phyloP scores from a whole-genome alignment of 2,113 vertebrate genomes.

The Todiramphus chloris region DNA sequence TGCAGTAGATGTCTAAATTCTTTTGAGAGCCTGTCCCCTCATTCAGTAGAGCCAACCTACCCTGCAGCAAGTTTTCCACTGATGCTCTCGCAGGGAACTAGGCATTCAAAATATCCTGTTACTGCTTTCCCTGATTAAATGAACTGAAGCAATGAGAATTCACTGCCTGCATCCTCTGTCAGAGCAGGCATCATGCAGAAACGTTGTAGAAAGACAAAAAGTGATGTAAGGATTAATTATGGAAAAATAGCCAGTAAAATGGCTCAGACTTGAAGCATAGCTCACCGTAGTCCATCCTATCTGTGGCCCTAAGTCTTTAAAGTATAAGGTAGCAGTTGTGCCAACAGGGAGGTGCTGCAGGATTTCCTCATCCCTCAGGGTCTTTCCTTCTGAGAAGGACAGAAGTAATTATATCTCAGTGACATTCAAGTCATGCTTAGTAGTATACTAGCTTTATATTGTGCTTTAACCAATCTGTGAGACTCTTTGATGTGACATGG shows the following conservation, averaged over 20 bases:
- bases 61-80: neutral
- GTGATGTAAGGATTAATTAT: constrained; percentile 34
- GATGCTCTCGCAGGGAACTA: neutral
- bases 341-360: constrained; percentile 85
- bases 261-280: neutral
- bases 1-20: neutral
- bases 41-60: neutral
- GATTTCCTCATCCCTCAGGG: constrained; percentile 83
- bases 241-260: constrained; percentile 35
- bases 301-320: constrained; percentile 89
- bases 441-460: neutral
- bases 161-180: neutral
- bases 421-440: neutral
- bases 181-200: constrained; percentile 44
- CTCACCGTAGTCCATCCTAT: constrained; percentile 89
- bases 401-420: constrained; percentile 32
- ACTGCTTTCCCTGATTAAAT: constrained; percentile 36
- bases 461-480: neutral
- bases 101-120: neutral
- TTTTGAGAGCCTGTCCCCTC: neutral
- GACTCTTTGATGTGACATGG: neutral
- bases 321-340: constrained; percentile 85
- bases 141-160: constrained; percentile 34
- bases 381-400: constrained; percentile 81
- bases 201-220: constrained; percentile 29